Conservation (phyloP, 2,113 vertebrate genomes). For the Labrus mixtus region DNA sequence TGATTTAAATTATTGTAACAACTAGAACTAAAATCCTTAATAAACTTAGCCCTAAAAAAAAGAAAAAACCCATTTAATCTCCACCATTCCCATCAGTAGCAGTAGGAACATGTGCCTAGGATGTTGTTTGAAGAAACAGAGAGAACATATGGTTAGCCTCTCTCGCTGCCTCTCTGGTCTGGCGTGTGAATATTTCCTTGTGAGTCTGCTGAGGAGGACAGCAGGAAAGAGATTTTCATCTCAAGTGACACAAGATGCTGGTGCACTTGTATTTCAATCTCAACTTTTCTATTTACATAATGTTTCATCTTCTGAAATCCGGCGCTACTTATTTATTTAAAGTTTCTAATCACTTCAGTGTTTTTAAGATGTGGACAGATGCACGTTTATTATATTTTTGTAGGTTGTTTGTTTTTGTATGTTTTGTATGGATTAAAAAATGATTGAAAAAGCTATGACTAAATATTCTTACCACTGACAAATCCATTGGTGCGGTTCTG, state of each 20-base stretch:
- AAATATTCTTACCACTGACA: conserved; percentile 84
- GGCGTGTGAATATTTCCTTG: conserved; percentile 19
- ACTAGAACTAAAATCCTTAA: no score
- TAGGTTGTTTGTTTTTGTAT: no score
- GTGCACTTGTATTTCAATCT: background rate
- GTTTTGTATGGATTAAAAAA: background rate
- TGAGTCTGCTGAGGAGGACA: background rate
- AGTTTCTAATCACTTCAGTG: no score
- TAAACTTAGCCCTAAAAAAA: no score
- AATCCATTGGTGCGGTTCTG: conserved; percentile 88
- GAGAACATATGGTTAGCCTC: conserved; percentile 42
- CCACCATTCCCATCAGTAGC: conserved; percentile 10
- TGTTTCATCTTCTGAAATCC: background rate
- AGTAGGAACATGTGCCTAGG: conserved; percentile 10
- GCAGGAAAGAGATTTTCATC: conserved; percentile 2
- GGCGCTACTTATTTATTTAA: background rate
- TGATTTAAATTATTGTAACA: no score
- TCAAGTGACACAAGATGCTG: background rate
- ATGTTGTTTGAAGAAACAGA: background rate
- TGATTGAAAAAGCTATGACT: background rate
- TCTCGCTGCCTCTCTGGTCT: conserved; percentile 27
- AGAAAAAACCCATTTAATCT: conserved; percentile 11
- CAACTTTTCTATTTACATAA: background rate
- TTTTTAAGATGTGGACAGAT: no score
- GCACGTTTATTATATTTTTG: no score